phyloP scores from a whole-genome alignment of 2,888 invertebrate genomes.

The Lingula anatina region DNA sequence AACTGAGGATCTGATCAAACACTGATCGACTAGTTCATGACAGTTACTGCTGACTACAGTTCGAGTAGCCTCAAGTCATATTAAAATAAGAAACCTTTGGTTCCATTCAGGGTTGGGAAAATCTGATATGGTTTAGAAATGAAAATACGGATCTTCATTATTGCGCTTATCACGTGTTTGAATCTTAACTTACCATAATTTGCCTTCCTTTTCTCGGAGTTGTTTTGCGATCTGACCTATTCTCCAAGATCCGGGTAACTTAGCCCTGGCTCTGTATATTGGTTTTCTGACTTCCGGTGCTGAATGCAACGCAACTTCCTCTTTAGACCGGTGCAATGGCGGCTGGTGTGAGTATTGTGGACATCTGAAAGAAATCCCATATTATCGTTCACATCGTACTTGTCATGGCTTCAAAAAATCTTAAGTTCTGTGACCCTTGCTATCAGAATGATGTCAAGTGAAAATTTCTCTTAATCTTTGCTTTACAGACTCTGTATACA shows the following conservation, averaged over 20 bases:
- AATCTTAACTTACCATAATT: background rate
- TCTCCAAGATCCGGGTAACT: conserved; percentile 21
- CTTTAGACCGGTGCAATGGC: conserved; percentile 54
- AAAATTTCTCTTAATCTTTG: background rate
- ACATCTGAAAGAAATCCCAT: too few relatives aligned
- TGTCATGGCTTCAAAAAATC: background rate
- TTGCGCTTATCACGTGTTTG: too few relatives aligned
- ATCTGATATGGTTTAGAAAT: too few relatives aligned
- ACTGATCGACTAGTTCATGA: too few relatives aligned
- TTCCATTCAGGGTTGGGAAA: too few relatives aligned
- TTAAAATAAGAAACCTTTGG: too few relatives aligned
- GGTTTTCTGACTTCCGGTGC: conserved; percentile 19
- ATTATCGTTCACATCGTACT: too few relatives aligned
- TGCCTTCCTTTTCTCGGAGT: background rate
- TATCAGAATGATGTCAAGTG: background rate
- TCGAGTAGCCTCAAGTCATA: too few relatives aligned
- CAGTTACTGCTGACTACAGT: too few relatives aligned
- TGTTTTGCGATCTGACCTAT: conserved; percentile 1
- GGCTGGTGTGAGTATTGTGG: conserved; percentile 56
- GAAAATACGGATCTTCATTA: too few relatives aligned
- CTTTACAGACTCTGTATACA: conserved; percentile 85
- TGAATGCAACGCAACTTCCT: conserved; percentile 24
- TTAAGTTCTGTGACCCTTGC: background rate
- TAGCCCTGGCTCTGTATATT: conserved; percentile 2
- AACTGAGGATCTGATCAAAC: too few relatives aligned